phyloP scores from a whole-genome alignment of 2,113 vertebrate species.

The Lophochroa leadbeateri region DNA sequence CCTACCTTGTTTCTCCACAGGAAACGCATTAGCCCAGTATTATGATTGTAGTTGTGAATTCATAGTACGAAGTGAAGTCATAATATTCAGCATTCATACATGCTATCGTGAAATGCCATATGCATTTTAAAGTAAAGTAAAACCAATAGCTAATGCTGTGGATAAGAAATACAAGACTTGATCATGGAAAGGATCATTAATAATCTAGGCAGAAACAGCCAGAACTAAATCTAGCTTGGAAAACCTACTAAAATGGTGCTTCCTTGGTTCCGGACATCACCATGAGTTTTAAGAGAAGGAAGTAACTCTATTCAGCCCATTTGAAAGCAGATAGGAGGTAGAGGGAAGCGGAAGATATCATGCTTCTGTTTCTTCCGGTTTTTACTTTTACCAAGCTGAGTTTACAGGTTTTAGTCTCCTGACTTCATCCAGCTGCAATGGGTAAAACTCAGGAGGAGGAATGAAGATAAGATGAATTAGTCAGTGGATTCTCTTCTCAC shows the following conservation, averaged over 20 bases:
- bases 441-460: background rate
- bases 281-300: background rate
- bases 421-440: background rate
- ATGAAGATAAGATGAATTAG: background rate
- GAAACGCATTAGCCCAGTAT: background rate
- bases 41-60: background rate
- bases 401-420: background rate
- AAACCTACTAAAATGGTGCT: background rate
- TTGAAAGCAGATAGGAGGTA: background rate
- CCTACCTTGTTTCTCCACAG: background rate
- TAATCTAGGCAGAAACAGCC: background rate
- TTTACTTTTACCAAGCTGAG: background rate
- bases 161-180: background rate
- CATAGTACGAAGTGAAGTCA: background rate
- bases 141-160: background rate
- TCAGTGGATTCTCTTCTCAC: background rate
- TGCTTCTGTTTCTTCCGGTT: background rate
- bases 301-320: background rate
- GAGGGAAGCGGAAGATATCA: background rate
- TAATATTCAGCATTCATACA: background rate
- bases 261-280: background rate
- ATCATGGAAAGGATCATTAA: background rate
- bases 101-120: background rate
- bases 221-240: background rate
- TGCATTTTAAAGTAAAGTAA: background rate